Evolutionary conservation across 1,140 invertebrate genomes (phyloP).

Genomic region (Drosophila subpulchrella): DNA sequence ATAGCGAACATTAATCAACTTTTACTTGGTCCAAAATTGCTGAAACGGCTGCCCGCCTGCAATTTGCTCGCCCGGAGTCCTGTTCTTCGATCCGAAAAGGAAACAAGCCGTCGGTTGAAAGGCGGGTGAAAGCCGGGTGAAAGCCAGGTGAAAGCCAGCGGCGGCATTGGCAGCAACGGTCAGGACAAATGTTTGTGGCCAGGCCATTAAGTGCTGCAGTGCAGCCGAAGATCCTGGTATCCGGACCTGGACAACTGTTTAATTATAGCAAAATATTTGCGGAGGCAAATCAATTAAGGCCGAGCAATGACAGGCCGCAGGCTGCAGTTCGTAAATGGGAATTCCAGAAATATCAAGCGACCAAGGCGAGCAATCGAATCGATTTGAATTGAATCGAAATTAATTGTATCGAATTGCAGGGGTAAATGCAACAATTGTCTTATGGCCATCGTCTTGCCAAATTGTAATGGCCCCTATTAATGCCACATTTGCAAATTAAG

Average conservation of each 20-base stretch:
- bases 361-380: constrained; percentile 11
- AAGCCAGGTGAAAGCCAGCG: constrained; percentile 35
- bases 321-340: constrained; percentile 14
- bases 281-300: constrained; percentile 54
- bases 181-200: constrained; percentile 46
- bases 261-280: constrained; percentile 68
- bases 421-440: constrained; percentile 1
- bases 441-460: neutral
- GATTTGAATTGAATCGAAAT: constrained; percentile 2
- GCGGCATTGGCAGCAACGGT: neutral
- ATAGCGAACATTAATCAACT: constrained; percentile 59
- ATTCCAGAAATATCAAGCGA: constrained; percentile 36
- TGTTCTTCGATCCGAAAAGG: constrained; percentile 23
- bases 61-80: constrained; percentile 24
- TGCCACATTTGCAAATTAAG: neutral
- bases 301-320: constrained; percentile 12
- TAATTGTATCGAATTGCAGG: constrained; percentile 4
- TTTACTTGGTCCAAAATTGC: constrained; percentile 30
- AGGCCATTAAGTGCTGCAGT: constrained; percentile 60
- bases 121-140: constrained; percentile 39
- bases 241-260: constrained; percentile 20
- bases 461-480: neutral
- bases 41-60: constrained; percentile 11
- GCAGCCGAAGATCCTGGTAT: neutral
- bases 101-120: constrained; percentile 8